Conservation (phyloP, 1,140 invertebrate species). For the Paraescarpia echinospica region DNA sequence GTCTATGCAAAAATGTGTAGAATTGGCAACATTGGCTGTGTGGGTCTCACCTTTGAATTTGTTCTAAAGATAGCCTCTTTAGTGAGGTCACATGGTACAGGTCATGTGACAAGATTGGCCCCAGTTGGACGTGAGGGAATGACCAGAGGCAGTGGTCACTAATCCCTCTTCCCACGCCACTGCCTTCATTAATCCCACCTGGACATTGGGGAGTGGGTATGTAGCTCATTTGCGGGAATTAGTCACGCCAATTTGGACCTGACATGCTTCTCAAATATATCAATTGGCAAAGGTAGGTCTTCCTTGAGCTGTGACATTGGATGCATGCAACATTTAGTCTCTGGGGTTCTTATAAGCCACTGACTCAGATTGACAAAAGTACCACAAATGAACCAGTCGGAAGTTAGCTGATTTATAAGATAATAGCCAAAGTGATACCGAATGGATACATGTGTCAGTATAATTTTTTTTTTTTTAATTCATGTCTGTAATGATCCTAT, state of each 20-base stretch:
- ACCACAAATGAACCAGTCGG: background rate
- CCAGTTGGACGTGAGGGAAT: background rate
- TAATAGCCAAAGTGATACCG: background rate
- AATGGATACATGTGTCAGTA: background rate
- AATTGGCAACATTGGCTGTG: background rate
- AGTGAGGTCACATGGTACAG: background rate
- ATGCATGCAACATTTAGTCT: background rate
- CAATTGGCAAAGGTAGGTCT: background rate
- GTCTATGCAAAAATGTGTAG: background rate
- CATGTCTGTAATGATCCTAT: background rate
- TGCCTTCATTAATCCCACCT: background rate
- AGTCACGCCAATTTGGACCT: background rate
- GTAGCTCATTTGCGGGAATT: background rate
- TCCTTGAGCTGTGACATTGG: background rate
- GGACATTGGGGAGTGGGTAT: background rate
- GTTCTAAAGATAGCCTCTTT: background rate
- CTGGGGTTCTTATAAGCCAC: background rate
- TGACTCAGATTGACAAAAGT: background rate
- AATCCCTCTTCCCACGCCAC: background rate
- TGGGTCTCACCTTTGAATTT: background rate
- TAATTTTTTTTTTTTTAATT: no score
- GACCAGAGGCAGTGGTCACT: background rate
- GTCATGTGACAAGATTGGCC: background rate
- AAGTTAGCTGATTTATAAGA: no score
- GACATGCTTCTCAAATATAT: background rate